Evolutionary conservation across 2,888 invertebrate species (phyloP).

Genomic region (Nematopogon swammerdamellus): DNA sequence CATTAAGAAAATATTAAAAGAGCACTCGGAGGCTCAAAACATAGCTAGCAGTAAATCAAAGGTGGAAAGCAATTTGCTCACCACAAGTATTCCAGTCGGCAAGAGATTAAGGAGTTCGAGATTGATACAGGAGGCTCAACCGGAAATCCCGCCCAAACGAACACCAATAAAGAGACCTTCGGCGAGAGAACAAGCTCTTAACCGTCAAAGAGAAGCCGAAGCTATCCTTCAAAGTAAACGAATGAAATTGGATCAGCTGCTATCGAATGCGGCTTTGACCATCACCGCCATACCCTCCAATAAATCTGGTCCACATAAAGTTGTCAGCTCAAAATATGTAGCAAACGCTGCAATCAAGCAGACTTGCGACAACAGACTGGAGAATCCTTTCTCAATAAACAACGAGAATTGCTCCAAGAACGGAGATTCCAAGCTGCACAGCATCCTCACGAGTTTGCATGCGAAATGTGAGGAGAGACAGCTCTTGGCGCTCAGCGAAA

Average conservation of each 20-base stretch:
- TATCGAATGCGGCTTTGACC: slow-evolving; percentile 37
- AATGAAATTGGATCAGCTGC: slow-evolving; percentile 40
- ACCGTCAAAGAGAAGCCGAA: slow-evolving; percentile 27
- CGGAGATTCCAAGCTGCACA: slow-evolving; percentile 50
- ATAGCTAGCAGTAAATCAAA: slow-evolving; percentile 33
- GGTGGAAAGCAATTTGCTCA: slow-evolving; percentile 19
- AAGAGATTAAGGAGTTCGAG: slow-evolving; percentile 44
- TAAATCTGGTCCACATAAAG: neutral
- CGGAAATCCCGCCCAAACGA: slow-evolving; percentile 22
- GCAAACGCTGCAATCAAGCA: neutral
- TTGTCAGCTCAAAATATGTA: neutral
- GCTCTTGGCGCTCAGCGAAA: slow-evolving; percentile 4
- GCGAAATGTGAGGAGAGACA: slow-evolving; percentile 24
- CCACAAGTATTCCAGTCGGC: slow-evolving; percentile 25
- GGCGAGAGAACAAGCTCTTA: slow-evolving; percentile 23
- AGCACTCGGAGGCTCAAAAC: slow-evolving; percentile 5
- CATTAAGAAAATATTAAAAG: slow-evolving; percentile 17
- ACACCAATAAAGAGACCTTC: slow-evolving; percentile 30
- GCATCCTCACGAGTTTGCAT: slow-evolving; percentile 44
- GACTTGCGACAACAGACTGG: slow-evolving; percentile 20
- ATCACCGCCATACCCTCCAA: slow-evolving; percentile 17
- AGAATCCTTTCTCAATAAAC: slow-evolving; percentile 36
- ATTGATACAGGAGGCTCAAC: slow-evolving; percentile 35
- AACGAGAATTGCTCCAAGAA: slow-evolving; percentile 49
- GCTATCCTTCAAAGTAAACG: slow-evolving; percentile 34